phyloP scores from a whole-genome alignment of 37 sponge, comb jelly and placozoan genomes.

The Amphimedon queenslandica region DNA sequence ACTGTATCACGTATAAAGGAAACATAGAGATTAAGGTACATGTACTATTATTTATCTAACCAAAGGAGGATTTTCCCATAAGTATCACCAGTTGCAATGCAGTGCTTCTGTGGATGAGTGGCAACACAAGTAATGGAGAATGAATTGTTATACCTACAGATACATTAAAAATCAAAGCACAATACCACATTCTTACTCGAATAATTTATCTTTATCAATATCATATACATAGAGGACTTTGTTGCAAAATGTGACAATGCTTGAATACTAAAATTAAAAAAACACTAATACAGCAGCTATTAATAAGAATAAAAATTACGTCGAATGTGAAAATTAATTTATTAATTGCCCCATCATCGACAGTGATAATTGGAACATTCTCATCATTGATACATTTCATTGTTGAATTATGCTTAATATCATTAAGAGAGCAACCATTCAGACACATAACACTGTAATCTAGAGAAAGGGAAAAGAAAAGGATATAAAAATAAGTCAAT shows the following conservation, averaged over 20 bases:
- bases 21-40: too few species aligned
- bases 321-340: too few species aligned
- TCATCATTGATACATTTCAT: too few species aligned
- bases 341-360: too few species aligned
- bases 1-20: too few species aligned
- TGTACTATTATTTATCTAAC: slow-evolving; percentile 29
- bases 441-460: not conserved
- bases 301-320: too few species aligned
- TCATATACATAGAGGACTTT: slow-evolving; percentile 52
- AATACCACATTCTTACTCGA: slow-evolving; percentile 16
- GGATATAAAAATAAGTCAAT: too few species aligned
- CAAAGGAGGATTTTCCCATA: slow-evolving; percentile 67
- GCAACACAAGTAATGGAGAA: slow-evolving; percentile 41
- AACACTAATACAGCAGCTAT: too few species aligned
- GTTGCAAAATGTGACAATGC: slow-evolving; percentile 34
- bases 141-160: slow-evolving; percentile 19
- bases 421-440: too few species aligned
- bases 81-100: slow-evolving; percentile 72
- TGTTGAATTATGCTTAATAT: too few species aligned
- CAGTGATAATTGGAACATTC: too few species aligned
- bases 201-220: slow-evolving; percentile 23
- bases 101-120: slow-evolving; percentile 52
- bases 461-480: not conserved
- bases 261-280: too few species aligned
- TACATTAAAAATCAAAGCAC: not conserved